Evolutionary conservation across 2,113 vertebrate genomes (phyloP).

Genomic region (Pseudorhombus dupliciocellatus): DNA sequence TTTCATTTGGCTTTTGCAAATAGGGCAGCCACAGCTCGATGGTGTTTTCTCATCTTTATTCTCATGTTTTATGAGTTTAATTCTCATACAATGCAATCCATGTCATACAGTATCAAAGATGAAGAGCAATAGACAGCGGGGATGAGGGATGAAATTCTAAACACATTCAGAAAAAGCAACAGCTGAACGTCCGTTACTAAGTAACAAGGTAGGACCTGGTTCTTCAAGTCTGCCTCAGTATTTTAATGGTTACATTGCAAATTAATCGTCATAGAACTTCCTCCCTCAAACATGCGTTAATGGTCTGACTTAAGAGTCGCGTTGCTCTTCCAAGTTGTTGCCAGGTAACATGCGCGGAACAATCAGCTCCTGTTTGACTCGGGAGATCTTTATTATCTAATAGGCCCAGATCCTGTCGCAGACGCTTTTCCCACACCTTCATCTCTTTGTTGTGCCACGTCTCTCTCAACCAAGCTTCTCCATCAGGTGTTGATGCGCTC

Average conservation of each 20-base stretch:
- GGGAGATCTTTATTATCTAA: slow-evolving; percentile 21
- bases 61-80: neutral
- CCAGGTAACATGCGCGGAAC: slow-evolving; percentile 33
- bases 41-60: neutral
- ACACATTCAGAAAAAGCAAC: slow-evolving; percentile 4
- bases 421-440: slow-evolving; percentile 1
- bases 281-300: neutral
- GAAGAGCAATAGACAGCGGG: neutral
- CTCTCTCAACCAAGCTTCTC: slow-evolving; percentile 15
- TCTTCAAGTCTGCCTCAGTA: neutral
- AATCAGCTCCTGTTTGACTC: neutral
- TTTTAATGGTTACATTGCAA: slow-evolving; percentile 13
- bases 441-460: slow-evolving; percentile 21
- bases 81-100: neutral
- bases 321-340: slow-evolving; percentile 20
- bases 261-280: neutral
- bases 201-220: slow-evolving; percentile 23
- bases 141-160: neutral
- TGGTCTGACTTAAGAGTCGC: neutral
- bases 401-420: slow-evolving; percentile 17
- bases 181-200: slow-evolving; percentile 27
- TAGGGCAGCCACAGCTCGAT: neutral
- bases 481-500: slow-evolving; percentile 51
- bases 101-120: neutral
- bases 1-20: neutral